Evolutionary conservation across 2,113 vertebrate genomes (phyloP), one percentile per base, ranked within the genome.

Genomic region (Macquaria australasica): DNA sequence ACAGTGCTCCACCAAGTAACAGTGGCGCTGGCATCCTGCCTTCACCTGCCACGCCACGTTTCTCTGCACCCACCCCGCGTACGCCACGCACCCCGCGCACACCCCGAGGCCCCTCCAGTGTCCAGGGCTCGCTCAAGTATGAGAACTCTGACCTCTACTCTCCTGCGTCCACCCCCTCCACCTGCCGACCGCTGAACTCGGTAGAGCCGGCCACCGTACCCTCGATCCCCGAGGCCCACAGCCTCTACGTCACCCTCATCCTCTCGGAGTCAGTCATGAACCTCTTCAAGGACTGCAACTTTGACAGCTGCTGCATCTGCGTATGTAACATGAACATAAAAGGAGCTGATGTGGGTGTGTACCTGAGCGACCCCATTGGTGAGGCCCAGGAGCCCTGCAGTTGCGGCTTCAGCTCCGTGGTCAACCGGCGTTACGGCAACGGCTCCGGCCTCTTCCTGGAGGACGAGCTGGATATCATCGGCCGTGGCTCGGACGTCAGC

Each of bases 271-370:
- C 98, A 0, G 97, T 98, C 87, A 97, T 98, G 97, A 99, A 99
- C 83, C 97, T 99, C 86, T 99, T 98, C 95, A 99, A 98, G 91
- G 98, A 99, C 96, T 99, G 98, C 92, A 99, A 98, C 95, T 99
- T 99, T 69, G 98, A 99, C 96, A 99, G 98, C 96, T 99, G 98
- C 94, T 99, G 98, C 95, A 96, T 99, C 90, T 99, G 98, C 41
- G 98, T 98, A 48, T 99, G 98, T 91, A 99, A 99, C 95, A 99
- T 98, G 97, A 99, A 99, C 94, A 99, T 99, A 90, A 99, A 98
- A 95, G 98, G 98, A 92, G 97, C 98, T 21, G 98, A 99, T 58
- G 97, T 97, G 88, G 98, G 98, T 67, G 97, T 99, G 90, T 99
- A 99, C 96, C 97, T 99, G 94, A 97, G 97, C 15, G 98, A 99